phyloP scores from a whole-genome alignment of 2,113 vertebrate species.

The Phalacrocorax pelagicus region DNA sequence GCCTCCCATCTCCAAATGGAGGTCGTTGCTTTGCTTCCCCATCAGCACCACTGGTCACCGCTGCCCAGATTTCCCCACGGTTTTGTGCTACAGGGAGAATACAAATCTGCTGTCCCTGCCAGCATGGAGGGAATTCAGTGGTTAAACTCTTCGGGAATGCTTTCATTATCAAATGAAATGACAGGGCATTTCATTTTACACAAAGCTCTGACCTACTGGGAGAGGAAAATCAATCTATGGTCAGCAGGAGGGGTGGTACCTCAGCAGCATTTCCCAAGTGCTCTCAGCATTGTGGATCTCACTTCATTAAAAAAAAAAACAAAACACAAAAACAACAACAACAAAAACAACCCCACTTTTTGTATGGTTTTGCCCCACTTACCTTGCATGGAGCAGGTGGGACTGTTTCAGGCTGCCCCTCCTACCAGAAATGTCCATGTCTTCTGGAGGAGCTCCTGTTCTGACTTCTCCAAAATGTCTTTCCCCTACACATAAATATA shows the following conservation, averaged over 20 bases:
- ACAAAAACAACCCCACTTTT: neutral
- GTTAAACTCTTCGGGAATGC: neutral
- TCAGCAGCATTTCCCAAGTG: neutral
- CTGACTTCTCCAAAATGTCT: neutral
- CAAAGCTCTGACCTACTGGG: neutral
- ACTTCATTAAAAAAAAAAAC: neutral
- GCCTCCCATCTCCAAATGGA: neutral
- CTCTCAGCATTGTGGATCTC: neutral
- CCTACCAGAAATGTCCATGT: neutral
- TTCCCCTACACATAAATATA: neutral
- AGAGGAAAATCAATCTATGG: neutral
- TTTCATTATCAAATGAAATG: neutral
- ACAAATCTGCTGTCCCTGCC: neutral
- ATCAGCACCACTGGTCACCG: neutral
- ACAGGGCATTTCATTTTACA: neutral
- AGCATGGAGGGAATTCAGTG: neutral
- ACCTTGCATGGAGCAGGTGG: accelerated
- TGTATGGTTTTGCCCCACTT: neutral
- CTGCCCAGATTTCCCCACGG: neutral
- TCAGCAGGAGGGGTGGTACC: neutral
- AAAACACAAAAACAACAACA: too few species aligned
- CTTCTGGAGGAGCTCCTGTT: neutral
- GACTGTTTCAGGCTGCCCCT: neutral
- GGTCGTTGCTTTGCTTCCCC: neutral
- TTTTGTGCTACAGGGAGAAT: neutral